phyloP scores from a whole-genome alignment of 2,113 vertebrate species.

The Cryptotis parvus region DNA sequence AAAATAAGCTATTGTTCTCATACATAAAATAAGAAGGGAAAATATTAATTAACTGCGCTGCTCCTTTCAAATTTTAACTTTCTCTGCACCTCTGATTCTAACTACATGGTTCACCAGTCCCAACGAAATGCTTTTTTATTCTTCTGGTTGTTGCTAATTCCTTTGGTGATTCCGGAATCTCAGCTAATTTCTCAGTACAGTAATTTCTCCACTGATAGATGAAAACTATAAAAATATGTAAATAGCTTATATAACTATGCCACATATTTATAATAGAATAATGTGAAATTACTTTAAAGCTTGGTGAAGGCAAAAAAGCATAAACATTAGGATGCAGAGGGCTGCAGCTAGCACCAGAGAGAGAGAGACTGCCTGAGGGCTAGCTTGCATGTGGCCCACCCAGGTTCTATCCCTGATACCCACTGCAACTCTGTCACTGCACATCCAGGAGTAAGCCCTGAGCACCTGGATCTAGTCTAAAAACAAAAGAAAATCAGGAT shows the following conservation, averaged over 20 bases:
- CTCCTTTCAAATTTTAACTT: background rate
- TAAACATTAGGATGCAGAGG: background rate
- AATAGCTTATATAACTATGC: background rate
- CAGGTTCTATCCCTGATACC: too few species aligned
- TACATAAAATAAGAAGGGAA: background rate
- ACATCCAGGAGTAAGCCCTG: too few species aligned
- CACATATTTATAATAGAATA: background rate
- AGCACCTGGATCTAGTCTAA: too few species aligned
- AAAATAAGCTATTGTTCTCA: background rate
- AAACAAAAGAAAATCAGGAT: background rate
- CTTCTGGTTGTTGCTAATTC: background rate
- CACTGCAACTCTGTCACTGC: too few species aligned
- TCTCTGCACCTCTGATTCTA: constrained; percentile 22
- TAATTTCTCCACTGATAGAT: constrained; percentile 25
- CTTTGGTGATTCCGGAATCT: constrained; percentile 6
- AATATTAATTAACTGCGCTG: background rate
- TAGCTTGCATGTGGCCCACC: too few species aligned
- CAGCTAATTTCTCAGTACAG: constrained; percentile 20
- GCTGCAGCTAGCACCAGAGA: too few species aligned
- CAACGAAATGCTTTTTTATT: background rate
- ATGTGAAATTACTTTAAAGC: constrained; percentile 3
- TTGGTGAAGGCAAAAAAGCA: background rate
- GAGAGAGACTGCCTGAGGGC: too few species aligned
- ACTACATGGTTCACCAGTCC: background rate
- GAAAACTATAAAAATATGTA: background rate